Evolutionary conservation across 2,797 vertebrate species (phyloP).

Genomic region (Liasis olivaceus): DNA sequence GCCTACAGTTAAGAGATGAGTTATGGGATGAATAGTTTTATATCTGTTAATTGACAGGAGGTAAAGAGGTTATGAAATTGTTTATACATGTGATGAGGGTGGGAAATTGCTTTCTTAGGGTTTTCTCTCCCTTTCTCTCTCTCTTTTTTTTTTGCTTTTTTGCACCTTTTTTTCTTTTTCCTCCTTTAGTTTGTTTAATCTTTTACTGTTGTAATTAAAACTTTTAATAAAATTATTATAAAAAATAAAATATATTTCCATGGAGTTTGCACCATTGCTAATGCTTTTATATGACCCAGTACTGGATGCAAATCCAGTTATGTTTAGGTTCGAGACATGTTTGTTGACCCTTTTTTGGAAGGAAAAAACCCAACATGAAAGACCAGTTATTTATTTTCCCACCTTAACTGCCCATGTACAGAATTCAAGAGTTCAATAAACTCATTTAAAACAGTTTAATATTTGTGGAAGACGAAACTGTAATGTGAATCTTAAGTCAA

Average conservation of each 20-base stretch:
- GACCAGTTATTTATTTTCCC: not conserved
- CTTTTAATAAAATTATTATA: too few relatives aligned
- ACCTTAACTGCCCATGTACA: not conserved
- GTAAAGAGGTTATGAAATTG: too few relatives aligned
- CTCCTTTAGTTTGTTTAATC: too few relatives aligned
- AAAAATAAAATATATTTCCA: not conserved
- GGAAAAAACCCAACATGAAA: not conserved
- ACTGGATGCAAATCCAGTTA: not conserved
- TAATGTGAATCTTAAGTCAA: not conserved
- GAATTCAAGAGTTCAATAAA: not conserved
- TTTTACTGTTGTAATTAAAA: too few relatives aligned
- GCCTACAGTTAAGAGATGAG: too few relatives aligned
- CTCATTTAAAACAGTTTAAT: constrained; percentile 37
- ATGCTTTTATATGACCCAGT: not conserved
- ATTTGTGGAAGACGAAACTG: constrained; percentile 15
- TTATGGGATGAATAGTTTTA: too few relatives aligned
- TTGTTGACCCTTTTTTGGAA: not conserved
- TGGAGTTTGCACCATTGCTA: not conserved
- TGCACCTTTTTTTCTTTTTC: too few relatives aligned
- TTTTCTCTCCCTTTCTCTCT: too few relatives aligned
- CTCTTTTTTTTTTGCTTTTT: too few relatives aligned
- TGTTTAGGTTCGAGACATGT: not conserved
- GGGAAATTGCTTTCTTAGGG: too few relatives aligned
- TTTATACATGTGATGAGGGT: too few relatives aligned
- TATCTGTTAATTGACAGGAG: too few relatives aligned